Evolutionary conservation across 2,888 invertebrate species (phyloP).

Genomic region (Eulithis prunata): DNA sequence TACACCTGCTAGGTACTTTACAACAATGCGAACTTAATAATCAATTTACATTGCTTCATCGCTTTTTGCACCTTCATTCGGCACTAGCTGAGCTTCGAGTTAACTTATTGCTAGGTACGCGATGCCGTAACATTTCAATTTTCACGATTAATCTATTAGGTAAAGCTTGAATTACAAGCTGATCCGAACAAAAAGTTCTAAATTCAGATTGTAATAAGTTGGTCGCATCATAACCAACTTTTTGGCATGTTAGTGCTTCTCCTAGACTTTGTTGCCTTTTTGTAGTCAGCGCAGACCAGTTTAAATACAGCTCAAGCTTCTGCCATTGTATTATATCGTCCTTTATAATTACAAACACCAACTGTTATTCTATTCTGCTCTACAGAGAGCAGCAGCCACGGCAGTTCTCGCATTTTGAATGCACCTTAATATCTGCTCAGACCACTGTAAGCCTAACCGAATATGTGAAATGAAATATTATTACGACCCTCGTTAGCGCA

Average conservation of each 20-base stretch:
- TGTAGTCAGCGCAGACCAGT: not conserved
- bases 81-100: conserved; percentile 53
- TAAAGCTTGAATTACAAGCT: not conserved
- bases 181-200: too few relatives aligned
- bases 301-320: not conserved
- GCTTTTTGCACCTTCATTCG: conserved; percentile 45
- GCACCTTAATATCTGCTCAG: not conserved
- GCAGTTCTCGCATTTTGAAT: not conserved
- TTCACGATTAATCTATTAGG: not conserved
- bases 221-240: too few relatives aligned
- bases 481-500: too few relatives aligned
- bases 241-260: too few relatives aligned
- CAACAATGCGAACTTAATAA: conserved; percentile 9
- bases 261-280: not conserved
- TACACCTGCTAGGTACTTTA: conserved; percentile 33
- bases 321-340: not conserved
- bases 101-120: conserved; percentile 20
- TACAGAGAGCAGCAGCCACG: not conserved
- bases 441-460: not conserved
- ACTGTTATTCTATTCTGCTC: not conserved
- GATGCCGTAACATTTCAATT: conserved; percentile 1
- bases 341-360: not conserved
- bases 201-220: not conserved
- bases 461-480: too few relatives aligned
- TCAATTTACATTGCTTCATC: not conserved